These are phyloP conservation scores for Onchidella celtica DNA, from an alignment of 2,888 invertebrate species.

Conservation along the genomic window DNA sequence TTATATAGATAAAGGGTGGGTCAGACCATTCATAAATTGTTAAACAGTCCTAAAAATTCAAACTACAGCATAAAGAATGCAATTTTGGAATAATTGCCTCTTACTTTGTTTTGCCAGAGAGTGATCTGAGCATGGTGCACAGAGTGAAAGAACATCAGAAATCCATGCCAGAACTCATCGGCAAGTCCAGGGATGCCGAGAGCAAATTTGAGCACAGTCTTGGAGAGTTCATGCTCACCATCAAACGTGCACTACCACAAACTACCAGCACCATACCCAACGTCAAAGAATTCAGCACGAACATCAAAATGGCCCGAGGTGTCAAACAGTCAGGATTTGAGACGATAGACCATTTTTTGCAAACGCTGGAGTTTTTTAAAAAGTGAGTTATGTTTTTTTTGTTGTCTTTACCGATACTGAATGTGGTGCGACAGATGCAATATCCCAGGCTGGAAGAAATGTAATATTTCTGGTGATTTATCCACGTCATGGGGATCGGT, in stretches of 20 bases:
- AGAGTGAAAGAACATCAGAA: slow-evolving; percentile 60
- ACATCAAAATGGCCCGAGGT: slow-evolving; percentile 60
- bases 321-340: slow-evolving; percentile 55
- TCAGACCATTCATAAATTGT: too few relatives aligned
- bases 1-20: too few relatives aligned
- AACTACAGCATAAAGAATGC: too few relatives aligned
- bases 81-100: too few relatives aligned
- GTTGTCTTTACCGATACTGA: not conserved
- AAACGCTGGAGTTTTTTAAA: slow-evolving; percentile 55
- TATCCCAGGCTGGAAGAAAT: too few relatives aligned
- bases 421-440: not conserved
- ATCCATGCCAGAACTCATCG: slow-evolving; percentile 57
- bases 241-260: slow-evolving; percentile 63
- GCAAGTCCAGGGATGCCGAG: slow-evolving; percentile 64
- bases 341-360: slow-evolving; percentile 58
- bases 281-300: slow-evolving; percentile 63
- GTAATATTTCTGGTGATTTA: too few relatives aligned
- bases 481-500: too few relatives aligned
- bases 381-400: slow-evolving; percentile 28
- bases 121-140: slow-evolving; percentile 60
- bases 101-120: slow-evolving; percentile 58
- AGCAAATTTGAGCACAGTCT: slow-evolving; percentile 64
- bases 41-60: too few relatives aligned
- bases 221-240: slow-evolving; percentile 65
- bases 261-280: slow-evolving; percentile 55